Base-by-base conservation (phyloP, 2,888 invertebrate species). In the Standfussiana lucernea region DNA sequence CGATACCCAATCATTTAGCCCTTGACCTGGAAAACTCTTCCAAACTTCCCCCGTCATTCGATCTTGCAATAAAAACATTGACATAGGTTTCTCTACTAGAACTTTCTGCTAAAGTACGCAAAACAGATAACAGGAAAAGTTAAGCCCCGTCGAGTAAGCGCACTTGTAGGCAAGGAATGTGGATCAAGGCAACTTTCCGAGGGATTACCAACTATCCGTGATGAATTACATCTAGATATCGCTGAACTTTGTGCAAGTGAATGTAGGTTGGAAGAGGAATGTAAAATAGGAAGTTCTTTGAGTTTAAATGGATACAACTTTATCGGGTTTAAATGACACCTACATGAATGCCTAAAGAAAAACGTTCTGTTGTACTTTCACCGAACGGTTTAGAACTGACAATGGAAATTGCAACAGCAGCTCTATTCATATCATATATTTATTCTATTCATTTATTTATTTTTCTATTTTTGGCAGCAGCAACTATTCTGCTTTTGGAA, bases 71-170 rank as follows among this genome's bases (percentile, higher is more conserved):
- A 79, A 83, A 78, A 81, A 84, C 80, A 82, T 79, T 77, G 80
- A 80, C 73, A 79, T 62, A 84, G 80, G 69, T 84, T 72, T 62
- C 61, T 47, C 45, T 45, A 45, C 69, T 53, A 13, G 10, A 84
- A 71, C 42, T 75, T 82, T 53, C 47, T 71, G 75, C 75, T 75
- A 80, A 79, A 80, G 85, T 87, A 86, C 82, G 84, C 78, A 74
- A 80, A 86, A 85, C 84, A 86, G 91, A 90, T 92, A 93, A 93
- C 91, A 88, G 90, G 91, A 89, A 92, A 93, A 93, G 89, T 93
- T 92, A 68, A 79, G 69, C 77, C 75, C 82, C 86, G 90, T 91
- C 89, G 90, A 91, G 89, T 92, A 83, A 70, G 80, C 70, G 66
- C 56, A 62, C 83, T 87, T 75, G 76, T 75, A 77, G 81, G 74